Evolutionary conservation across 2,888 invertebrate genomes (phyloP).

Genomic region (Oxyscelio sp.): DNA sequence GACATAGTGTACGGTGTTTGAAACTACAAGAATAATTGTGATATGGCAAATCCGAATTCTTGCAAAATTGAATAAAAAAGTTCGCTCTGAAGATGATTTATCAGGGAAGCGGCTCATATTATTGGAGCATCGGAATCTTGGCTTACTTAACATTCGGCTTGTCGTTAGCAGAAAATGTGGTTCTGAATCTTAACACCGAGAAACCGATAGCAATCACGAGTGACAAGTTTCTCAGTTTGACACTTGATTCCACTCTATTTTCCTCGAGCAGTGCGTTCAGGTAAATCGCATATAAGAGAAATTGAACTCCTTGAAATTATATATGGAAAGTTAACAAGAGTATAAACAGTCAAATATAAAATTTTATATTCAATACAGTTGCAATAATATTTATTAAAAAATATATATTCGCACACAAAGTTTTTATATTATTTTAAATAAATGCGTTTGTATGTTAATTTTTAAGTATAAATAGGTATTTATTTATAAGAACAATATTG

Average conservation of each 20-base stretch:
- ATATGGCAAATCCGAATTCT: slow-evolving; percentile 38
- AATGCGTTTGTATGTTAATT: too few species aligned
- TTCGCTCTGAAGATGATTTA: slow-evolving; percentile 33
- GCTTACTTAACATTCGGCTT: slow-evolving; percentile 39
- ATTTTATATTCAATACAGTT: too few species aligned
- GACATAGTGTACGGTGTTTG: slow-evolving; percentile 2
- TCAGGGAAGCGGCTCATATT: not conserved
- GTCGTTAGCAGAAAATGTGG: slow-evolving; percentile 89
- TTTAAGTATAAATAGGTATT: too few species aligned
- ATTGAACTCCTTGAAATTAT: too few species aligned
- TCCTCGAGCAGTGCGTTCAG: too few species aligned
- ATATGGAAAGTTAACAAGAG: too few species aligned
- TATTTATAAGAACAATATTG: too few species aligned
- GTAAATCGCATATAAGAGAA: too few species aligned
- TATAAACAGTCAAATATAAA: too few species aligned
- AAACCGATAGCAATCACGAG: slow-evolving; percentile 91
- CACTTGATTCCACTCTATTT: slow-evolving; percentile 92
- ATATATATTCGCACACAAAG: too few species aligned
- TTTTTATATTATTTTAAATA: too few species aligned
- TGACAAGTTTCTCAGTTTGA: slow-evolving; percentile 92
- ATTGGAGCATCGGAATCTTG: slow-evolving; percentile 28
- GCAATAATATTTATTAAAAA: too few species aligned
- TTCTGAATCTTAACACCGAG: slow-evolving; percentile 90
- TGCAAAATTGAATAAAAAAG: slow-evolving; percentile 14
- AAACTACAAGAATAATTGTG: slow-evolving; percentile 6